phyloP scores from a whole-genome alignment of 2,888 invertebrate species.

The Epinotia ramella region DNA sequence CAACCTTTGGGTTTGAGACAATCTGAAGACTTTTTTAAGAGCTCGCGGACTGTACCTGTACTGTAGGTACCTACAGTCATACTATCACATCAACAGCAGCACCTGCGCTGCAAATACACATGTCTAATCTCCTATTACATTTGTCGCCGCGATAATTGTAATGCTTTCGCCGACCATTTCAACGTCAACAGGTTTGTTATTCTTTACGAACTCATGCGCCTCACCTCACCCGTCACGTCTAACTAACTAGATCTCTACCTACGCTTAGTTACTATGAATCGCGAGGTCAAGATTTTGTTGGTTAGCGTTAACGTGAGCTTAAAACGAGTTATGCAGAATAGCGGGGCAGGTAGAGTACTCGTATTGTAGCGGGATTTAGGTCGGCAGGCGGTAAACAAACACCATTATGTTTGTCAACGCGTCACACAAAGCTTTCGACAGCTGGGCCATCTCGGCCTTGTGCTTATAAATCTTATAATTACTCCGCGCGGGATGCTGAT shows the following conservation, averaged over 20 bases:
- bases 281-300: too few relatives aligned
- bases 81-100: not conserved
- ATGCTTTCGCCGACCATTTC: slow-evolving; percentile 13
- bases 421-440: slow-evolving; percentile 26
- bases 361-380: slow-evolving; percentile 21
- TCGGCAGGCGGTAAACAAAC: slow-evolving; percentile 27
- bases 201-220: too few relatives aligned
- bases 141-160: not conserved
- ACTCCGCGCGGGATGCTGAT: not conserved
- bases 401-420: slow-evolving; percentile 17
- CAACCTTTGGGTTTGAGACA: too few relatives aligned
- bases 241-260: too few relatives aligned
- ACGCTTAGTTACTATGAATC: too few relatives aligned
- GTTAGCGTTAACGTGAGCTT: too few relatives aligned
- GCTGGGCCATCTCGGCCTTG: slow-evolving; percentile 6
- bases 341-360: too few relatives aligned
- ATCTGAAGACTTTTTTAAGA: not conserved
- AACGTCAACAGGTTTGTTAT: slow-evolving; percentile 9
- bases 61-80: not conserved
- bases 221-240: too few relatives aligned
- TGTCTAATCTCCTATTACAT: not conserved
- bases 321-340: too few relatives aligned
- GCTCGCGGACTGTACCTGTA: not conserved
- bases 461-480: slow-evolving; percentile 4
- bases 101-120: not conserved